Conservation (phyloP, 2,113 vertebrate species). For the Pseudopodoces humilis region DNA sequence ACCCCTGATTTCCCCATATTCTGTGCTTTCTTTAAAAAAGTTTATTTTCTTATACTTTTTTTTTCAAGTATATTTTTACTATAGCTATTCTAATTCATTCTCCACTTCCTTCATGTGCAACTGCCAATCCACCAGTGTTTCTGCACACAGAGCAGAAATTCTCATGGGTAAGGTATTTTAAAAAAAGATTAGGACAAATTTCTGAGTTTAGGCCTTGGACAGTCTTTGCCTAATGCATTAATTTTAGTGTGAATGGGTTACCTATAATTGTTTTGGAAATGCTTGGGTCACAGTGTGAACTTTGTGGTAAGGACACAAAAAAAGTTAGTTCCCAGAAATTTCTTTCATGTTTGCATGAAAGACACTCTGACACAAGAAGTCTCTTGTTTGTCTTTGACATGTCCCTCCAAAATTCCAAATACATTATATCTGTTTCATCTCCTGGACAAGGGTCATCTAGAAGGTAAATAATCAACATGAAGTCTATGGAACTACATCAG, state of each 20-base stretch:
- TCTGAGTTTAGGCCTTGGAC: background rate
- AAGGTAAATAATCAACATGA: background rate
- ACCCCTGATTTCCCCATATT: fast-evolving
- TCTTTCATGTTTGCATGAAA: background rate
- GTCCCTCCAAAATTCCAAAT: background rate
- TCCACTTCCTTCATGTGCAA: fast-evolving
- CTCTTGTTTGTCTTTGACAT: background rate
- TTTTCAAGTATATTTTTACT: background rate
- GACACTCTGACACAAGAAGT: background rate
- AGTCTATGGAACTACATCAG: background rate
- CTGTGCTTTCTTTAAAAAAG: background rate
- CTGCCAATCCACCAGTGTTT: fast-evolving
- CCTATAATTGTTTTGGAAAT: background rate
- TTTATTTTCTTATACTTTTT: background rate
- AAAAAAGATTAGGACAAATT: background rate
- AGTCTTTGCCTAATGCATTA: background rate
- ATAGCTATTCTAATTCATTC: background rate
- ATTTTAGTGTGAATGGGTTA: background rate
- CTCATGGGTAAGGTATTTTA: background rate
- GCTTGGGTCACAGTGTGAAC: background rate
- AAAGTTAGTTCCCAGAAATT: background rate
- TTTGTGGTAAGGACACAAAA: background rate
- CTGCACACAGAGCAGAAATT: fast-evolving
- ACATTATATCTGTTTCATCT: background rate
- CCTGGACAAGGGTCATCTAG: background rate